A percentile compares a stretch with the other conserved stretches of the same genome.
phyloP scores from a whole-genome alignment of 1,140 invertebrate genomes.

The Sesamia nonagrioides region DNA sequence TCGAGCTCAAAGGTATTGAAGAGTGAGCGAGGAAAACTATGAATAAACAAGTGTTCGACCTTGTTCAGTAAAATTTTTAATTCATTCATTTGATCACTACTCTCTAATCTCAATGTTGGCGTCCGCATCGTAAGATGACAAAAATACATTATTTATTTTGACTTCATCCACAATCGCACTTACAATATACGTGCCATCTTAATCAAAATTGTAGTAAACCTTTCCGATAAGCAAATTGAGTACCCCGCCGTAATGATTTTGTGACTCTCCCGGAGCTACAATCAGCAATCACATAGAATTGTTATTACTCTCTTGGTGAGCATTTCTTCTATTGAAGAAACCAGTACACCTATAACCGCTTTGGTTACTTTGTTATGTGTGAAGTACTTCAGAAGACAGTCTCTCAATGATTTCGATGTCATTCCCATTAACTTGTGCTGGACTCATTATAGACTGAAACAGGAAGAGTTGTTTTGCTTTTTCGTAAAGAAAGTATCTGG shows the following conservation, averaged over 20 bases:
- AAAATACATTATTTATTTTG: too few relatives aligned
- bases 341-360: not conserved
- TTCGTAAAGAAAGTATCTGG: too few relatives aligned
- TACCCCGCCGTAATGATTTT: not conserved
- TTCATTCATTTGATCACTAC: not conserved
- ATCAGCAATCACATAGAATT: slow-evolving; percentile 4
- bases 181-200: not conserved
- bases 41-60: slow-evolving; percentile 2
- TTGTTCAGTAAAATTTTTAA: not conserved
- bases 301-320: not conserved
- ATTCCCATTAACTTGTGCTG: too few relatives aligned
- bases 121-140: slow-evolving; percentile 60
- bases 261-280: not conserved
- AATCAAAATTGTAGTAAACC: not conserved
- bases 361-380: not conserved
- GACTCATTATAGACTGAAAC: too few relatives aligned
- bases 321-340: not conserved
- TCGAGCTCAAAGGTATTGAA: slow-evolving; percentile 6
- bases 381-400: too few relatives aligned
- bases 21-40: too few relatives aligned
- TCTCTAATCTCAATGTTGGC: slow-evolving; percentile 54
- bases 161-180: not conserved
- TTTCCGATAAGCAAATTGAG: slow-evolving; percentile 8
- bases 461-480: too few relatives aligned
- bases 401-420: too few relatives aligned